Base-by-base conservation (phyloP, 2,888 invertebrate genomes). In the Diplolepis rosae region DNA sequence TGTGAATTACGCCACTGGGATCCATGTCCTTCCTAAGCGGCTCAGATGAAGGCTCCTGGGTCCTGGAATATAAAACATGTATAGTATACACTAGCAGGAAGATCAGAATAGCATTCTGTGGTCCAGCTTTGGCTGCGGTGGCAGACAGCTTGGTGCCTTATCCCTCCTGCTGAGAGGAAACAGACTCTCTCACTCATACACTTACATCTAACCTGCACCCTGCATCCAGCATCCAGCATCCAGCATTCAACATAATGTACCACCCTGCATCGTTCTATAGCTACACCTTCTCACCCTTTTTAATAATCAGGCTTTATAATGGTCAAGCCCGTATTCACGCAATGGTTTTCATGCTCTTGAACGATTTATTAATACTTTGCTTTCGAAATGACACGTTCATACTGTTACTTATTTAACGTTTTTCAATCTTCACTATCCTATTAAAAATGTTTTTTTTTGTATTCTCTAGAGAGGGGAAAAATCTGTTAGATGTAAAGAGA, bases 81-180 rank as follows among this genome's bases (percentile, higher is more conserved):
- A 61, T 24, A 61, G 24, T 39, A 50, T 24, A 24, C 18, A 18
- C 9, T 9, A 2, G 9, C 7, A 50, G 6, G 73, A 69, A 56
- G 65, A 67, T 52, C 74, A 73, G 39, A 61, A 61, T 61, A 61
- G 24, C 39, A 27, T 39, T 61, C 61, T 39, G 39, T 78, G 79
- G 77, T 77, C 77, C 75, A 71, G 77, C 30, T 28, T 27, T 32
- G 35, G 74, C 73, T 75, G 73, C 76, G 54, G 70, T 71, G 77
- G 82, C 82, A 86, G 86, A 86, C 86, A 85, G 86, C 84, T 74
- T 86, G 86, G 86, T 85, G 86, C 85, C 85, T 76, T 73, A 75
- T 79, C 80, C 82, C 85, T 82, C 85, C 83, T 76, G 85, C 84
- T 84, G 84, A 65, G 83, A 73, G 67, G 74, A 72, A 70, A 79